phyloP scores from a whole-genome alignment of 2,888 invertebrate genomes.

The Eilema depressum region DNA sequence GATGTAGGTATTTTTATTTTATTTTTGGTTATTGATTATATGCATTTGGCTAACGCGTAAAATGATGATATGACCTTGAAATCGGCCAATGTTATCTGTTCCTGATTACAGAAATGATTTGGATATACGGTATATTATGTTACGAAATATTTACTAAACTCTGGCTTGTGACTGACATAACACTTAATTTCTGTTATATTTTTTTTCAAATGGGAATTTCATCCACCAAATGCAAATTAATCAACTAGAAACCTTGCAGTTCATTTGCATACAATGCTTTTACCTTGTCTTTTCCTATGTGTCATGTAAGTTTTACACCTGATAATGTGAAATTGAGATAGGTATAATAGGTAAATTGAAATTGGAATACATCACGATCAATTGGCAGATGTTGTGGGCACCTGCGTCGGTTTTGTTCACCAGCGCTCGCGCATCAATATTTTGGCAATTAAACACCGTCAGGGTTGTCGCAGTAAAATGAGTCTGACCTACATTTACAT shows the following conservation, averaged over 20 bases:
- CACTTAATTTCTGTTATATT: neutral
- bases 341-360: conserved; percentile 19
- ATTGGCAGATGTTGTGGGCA: conserved; percentile 53
- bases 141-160: conserved; percentile 43
- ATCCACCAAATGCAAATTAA: neutral
- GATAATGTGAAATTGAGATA: conserved; percentile 39
- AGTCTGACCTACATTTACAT: conserved; percentile 12
- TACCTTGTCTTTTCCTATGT: neutral
- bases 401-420: conserved; percentile 43
- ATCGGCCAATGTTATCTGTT: conserved; percentile 74
- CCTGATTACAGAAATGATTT: conserved; percentile 70
- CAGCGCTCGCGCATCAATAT: conserved; percentile 32
- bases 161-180: conserved; percentile 10
- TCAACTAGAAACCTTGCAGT: neutral
- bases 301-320: neutral
- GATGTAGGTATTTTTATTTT: conserved; percentile 11
- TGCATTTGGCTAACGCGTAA: conserved; percentile 59
- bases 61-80: conserved; percentile 70
- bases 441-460: conserved; percentile 28
- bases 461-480: conserved; percentile 27
- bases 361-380: conserved; percentile 53
- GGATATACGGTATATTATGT: conserved; percentile 41
- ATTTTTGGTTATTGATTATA: conserved; percentile 15
- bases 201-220: neutral
- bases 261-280: neutral